Percentiles rank a stretch among this genome's conserved stretches.
Evolutionary conservation across 1,140 invertebrate species (phyloP).

Genomic region (Aporrectodea caliginosa): DNA sequence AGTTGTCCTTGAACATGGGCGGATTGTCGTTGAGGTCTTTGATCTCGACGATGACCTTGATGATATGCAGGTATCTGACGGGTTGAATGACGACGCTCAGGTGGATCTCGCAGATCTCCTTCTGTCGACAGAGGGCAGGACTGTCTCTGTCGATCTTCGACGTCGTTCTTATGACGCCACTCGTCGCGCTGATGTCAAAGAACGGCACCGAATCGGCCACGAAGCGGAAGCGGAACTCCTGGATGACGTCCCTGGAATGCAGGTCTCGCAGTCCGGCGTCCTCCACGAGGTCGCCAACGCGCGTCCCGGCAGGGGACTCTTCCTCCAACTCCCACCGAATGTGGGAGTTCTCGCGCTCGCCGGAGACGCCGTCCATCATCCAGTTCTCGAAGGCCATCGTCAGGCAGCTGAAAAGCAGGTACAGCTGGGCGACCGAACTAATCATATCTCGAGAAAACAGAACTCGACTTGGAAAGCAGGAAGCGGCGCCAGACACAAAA

Average conservation of each 20-base stretch:
- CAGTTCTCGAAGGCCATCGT: too few species aligned
- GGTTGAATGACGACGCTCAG: constrained; percentile 21
- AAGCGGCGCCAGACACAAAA: too few species aligned
- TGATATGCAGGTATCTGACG: constrained; percentile 9
- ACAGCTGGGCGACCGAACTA: too few species aligned
- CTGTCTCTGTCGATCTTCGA: constrained; percentile 22
- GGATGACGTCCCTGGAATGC: constrained; percentile 1
- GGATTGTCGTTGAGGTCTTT: constrained; percentile 30
- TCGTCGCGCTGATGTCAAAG: constrained; percentile 11
- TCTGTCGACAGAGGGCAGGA: constrained; percentile 1
- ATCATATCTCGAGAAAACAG: too few species aligned
- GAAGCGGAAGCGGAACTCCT: constrained; percentile 20
- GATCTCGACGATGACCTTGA: constrained; percentile 16
- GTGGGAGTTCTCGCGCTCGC: background rate
- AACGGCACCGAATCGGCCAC: constrained; percentile 9
- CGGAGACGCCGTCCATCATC: too few species aligned
- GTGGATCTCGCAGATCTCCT: constrained; percentile 8
- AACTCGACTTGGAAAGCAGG: too few species aligned
- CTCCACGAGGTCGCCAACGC: constrained; percentile 24
- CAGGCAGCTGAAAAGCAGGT: too few species aligned
- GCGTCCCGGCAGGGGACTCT: constrained; percentile 18
- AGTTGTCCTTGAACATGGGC: constrained; percentile 10
- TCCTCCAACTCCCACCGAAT: constrained; percentile 21
- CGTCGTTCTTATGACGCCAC: constrained; percentile 6
- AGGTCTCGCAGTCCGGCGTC: constrained; percentile 5